These are phyloP conservation scores for Biston stratarius DNA, from an alignment of 2,888 invertebrate genomes.

Conservation along the genomic window DNA sequence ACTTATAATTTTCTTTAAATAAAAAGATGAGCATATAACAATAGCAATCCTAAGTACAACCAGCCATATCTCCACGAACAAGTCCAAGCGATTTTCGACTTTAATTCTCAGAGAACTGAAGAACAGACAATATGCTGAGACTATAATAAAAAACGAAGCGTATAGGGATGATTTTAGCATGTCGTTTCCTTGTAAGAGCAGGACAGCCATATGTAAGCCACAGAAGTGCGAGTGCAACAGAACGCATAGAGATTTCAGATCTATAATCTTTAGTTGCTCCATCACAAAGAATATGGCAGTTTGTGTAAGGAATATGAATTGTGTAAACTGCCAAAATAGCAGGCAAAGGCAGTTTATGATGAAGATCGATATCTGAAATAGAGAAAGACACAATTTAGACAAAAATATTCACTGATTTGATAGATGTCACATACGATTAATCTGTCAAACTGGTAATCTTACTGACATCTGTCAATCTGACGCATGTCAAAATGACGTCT, in stretches of 20 bases:
- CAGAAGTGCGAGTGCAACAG: slow-evolving; percentile 78
- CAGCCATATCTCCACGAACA: slow-evolving; percentile 65
- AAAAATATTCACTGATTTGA: too few species aligned
- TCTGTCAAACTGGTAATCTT: too few species aligned
- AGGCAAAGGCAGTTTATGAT: slow-evolving; percentile 79
- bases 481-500: too few species aligned
- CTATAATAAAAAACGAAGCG: slow-evolving; percentile 74
- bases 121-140: slow-evolving; percentile 68
- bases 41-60: slow-evolving; percentile 61
- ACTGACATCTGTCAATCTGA: too few species aligned
- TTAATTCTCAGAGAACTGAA: slow-evolving; percentile 70
- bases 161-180: slow-evolving; percentile 83
- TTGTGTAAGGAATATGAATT: slow-evolving; percentile 93
- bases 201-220: slow-evolving; percentile 72
- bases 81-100: slow-evolving; percentile 62
- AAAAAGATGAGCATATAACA: slow-evolving; percentile 59
- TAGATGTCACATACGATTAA: too few species aligned
- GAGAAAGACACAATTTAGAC: slow-evolving; percentile 8
- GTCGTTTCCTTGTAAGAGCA: slow-evolving; percentile 77
- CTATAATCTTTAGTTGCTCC: slow-evolving; percentile 87
- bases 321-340: slow-evolving; percentile 93
- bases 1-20: slow-evolving; percentile 73
- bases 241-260: slow-evolving; percentile 68
- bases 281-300: slow-evolving; percentile 90
- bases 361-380: slow-evolving; percentile 73